Evolutionary conservation across 2,888 invertebrate species (phyloP), one percentile per base, ranked within the genome.

Genomic region (Psylliodes chrysocephalus): DNA sequence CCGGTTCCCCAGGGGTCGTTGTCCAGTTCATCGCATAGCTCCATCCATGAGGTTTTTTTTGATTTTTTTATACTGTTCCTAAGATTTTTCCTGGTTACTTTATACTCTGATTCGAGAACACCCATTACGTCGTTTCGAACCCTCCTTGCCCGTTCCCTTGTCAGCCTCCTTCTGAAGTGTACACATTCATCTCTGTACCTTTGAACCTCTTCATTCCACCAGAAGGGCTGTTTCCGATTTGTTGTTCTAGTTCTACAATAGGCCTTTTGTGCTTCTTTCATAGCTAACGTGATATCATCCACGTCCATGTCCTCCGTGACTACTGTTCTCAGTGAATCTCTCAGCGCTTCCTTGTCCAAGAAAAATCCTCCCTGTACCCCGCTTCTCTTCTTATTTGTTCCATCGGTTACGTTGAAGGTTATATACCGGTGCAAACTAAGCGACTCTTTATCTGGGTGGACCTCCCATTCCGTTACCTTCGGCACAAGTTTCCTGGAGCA

Each of bases 391-490:
- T 10, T 33, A 10, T 15, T 17, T 12, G 15, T 10, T 3, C 15
- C 14, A 2, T 18, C 22, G 12, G 4, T 28, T 10, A 57, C n/a
- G 8, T 25, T 14, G 25, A 22, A 57, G 0, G 3, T 1, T 17
- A 57, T 57, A 35, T 42, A 30, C 28, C 25, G 47, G 17, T 57
- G 47, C 5, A 49, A 10, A 22, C 49, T 57, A 30, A 46, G 35
- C 14, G 18, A 44, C 17, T 57, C 38, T 14, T 38, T 15, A 10
- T 38, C 46, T 15, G 12, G 5, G 1, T 14, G 14, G 6, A 57
- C 47, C 17, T 35, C 18, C 38, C 35, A 57, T 10, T 22, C 25
- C 3, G 1, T n/a, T 5, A 57, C 19, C 14, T 12, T 35, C 6
- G 14, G 6, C 1, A 25, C 30, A 6, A 47, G 42, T 14, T 7